Evolutionary conservation across 2,888 invertebrate species (phyloP).

Genomic region (Synergus japonicus): DNA sequence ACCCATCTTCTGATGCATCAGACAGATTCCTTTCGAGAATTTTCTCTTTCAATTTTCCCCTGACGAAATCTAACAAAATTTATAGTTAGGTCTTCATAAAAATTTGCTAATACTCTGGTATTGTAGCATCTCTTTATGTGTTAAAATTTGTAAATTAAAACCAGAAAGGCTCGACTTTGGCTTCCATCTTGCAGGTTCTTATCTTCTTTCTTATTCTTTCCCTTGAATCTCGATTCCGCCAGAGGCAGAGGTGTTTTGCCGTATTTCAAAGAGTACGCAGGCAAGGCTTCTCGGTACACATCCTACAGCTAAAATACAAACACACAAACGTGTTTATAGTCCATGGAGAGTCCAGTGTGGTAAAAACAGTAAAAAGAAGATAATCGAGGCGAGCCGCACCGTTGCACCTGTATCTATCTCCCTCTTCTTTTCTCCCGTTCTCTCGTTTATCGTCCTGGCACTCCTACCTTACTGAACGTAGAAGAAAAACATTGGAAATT

Average conservation of each 20-base stretch:
- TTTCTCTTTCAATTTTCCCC: neutral
- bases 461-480: constrained; percentile 32
- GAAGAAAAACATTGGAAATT: constrained; percentile 16
- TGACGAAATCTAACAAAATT: neutral
- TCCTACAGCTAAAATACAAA: constrained; percentile 16
- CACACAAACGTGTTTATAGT: constrained; percentile 29
- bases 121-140: neutral
- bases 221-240: constrained; percentile 7
- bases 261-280: constrained; percentile 4
- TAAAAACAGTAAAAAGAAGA: constrained; percentile 36
- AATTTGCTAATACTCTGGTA: too few relatives aligned
- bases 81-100: neutral
- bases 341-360: constrained; percentile 1
- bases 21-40: neutral
- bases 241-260: constrained; percentile 15
- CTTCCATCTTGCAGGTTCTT: neutral
- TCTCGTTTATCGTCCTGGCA: neutral
- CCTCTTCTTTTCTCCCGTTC: constrained; percentile 21
- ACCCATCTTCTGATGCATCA: neutral
- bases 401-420: constrained; percentile 27
- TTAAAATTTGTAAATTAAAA: neutral
- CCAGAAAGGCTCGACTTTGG: neutral
- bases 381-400: constrained; percentile 36
- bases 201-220: constrained; percentile 21
- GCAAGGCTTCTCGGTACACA: constrained; percentile 1